phyloP scores from a whole-genome alignment of 2,113 vertebrate genomes.

The Acrocephalus arundinaceus region DNA sequence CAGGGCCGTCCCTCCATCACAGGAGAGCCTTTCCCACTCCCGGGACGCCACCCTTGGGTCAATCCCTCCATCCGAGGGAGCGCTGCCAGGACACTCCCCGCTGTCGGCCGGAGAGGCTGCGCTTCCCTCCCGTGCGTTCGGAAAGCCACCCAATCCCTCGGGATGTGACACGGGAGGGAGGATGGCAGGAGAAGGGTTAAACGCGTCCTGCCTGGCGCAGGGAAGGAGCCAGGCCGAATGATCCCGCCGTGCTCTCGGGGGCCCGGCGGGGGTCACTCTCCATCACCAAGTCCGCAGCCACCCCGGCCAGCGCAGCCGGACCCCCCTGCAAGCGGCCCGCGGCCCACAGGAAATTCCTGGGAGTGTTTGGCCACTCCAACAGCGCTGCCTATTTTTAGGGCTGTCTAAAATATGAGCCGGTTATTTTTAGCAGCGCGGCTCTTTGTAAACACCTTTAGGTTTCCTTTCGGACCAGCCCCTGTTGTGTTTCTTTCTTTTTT shows the following conservation, averaged over 20 bases:
- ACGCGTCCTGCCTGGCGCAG: rapidly evolving
- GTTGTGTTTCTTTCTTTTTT: neutral
- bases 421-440: conserved; percentile 55
- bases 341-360: conserved; percentile 69
- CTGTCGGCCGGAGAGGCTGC: neutral
- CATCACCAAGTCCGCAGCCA: neutral
- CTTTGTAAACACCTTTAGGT: conserved; percentile 65
- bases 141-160: neutral
- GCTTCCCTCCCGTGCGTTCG: rapidly evolving
- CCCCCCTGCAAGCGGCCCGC: conserved; percentile 36
- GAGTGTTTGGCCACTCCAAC: conserved; percentile 53
- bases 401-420: conserved; percentile 44
- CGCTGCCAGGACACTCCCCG: rapidly evolving
- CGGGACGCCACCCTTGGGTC: rapidly evolving
- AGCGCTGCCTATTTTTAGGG: conserved; percentile 65
- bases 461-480: conserved; percentile 15
- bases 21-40: neutral
- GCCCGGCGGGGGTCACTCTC: neutral
- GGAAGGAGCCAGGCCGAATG: neutral
- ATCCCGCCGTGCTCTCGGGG: neutral
- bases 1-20: neutral
- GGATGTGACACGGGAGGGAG: neutral
- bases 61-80: neutral
- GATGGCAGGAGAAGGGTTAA: neutral
- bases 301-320: neutral